Conservation (phyloP, 2,113 vertebrate species). For the Vidua chalybeata region DNA sequence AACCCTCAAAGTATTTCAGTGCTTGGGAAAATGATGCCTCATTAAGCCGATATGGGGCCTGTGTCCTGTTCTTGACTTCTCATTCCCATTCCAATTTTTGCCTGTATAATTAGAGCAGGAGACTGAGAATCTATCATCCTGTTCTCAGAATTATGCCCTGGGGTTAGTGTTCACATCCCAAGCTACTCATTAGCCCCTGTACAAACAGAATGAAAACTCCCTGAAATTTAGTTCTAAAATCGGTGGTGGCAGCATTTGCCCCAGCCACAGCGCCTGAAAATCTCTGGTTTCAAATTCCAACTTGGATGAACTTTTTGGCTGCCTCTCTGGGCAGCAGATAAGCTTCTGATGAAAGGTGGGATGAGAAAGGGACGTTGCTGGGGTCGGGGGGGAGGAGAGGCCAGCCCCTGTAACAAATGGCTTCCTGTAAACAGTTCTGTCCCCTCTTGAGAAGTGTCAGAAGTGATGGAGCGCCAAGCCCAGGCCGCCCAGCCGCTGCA, state of each 20-base stretch:
- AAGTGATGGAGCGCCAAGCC: background rate
- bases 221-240: conserved; percentile 1
- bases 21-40: background rate
- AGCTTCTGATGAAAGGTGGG: conserved; percentile 37
- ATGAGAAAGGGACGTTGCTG: background rate
- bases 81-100: conserved; percentile 12
- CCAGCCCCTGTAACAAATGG: conserved; percentile 18
- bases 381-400: background rate
- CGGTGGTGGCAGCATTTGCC: background rate
- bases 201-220: conserved; percentile 12
- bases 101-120: conserved; percentile 32
- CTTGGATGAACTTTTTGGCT: background rate
- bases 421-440: conserved; percentile 44
- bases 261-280: background rate
- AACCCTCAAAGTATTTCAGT: background rate
- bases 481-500: background rate
- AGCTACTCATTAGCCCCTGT: conserved; percentile 37
- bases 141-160: conserved; percentile 22
- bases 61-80: background rate
- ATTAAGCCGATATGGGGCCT: background rate
- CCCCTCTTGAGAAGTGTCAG: conserved; percentile 4
- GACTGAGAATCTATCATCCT: background rate
- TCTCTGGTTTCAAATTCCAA: conserved; percentile 46
- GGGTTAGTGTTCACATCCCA: conserved; percentile 18
- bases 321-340: background rate